Conservation (phyloP, 2,113 vertebrate species). For the Sialia sialis region DNA sequence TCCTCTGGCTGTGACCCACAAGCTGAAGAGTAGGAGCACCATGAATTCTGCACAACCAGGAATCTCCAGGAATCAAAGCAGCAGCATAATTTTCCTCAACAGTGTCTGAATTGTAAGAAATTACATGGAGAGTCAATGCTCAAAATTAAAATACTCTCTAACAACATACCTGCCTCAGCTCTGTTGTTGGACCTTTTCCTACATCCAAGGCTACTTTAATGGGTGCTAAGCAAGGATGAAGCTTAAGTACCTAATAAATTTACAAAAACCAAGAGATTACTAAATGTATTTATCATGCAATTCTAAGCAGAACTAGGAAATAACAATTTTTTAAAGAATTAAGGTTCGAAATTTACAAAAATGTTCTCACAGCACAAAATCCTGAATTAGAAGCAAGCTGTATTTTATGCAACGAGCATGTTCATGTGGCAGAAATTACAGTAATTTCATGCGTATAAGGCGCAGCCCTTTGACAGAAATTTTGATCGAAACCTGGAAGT, state of each 20-base stretch:
- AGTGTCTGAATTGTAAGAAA: neutral
- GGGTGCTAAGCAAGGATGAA: constrained; percentile 89
- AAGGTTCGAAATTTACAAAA: neutral
- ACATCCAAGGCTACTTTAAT: constrained; percentile 90
- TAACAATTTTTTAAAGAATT: neutral
- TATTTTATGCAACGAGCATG: neutral
- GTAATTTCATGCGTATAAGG: too few species aligned
- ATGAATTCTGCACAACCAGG: neutral
- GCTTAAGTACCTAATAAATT: constrained; percentile 85
- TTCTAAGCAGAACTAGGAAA: neutral
- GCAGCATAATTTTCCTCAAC: neutral
- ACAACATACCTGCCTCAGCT: constrained; percentile 84
- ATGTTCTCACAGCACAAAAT: neutral
- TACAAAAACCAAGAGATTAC: neutral
- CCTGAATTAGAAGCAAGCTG: neutral
- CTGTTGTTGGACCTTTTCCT: constrained; percentile 80
- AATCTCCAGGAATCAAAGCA: neutral
- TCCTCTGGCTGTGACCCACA: neutral
- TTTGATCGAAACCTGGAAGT: too few species aligned
- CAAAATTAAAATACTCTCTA: neutral
- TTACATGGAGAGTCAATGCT: neutral
- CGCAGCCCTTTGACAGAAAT: too few species aligned
- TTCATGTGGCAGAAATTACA: neutral
- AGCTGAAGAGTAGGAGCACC: neutral
- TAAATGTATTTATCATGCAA: neutral